Evolutionary conservation across 2,113 vertebrate genomes (phyloP).

Genomic region (Panurus biarmicus): DNA sequence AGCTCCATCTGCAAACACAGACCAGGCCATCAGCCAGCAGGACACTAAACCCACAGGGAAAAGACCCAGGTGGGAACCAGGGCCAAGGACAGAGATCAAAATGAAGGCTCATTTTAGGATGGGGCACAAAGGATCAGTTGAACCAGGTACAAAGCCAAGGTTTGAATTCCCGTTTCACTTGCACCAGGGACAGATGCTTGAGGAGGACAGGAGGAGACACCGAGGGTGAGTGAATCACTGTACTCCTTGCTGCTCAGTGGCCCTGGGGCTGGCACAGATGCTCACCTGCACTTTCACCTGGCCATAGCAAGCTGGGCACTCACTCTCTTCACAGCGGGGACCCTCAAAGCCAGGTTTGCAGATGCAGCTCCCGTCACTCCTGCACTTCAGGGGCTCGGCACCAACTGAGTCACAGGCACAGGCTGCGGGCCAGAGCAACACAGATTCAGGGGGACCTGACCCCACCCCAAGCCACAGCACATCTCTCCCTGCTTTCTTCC

Average conservation of each 20-base stretch:
- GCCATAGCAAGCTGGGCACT: constrained; percentile 84
- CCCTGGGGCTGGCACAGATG: background rate
- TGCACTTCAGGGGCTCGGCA: constrained; percentile 71
- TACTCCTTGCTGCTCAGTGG: background rate
- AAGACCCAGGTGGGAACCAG: background rate
- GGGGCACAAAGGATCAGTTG: background rate
- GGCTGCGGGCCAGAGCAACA: constrained; percentile 46
- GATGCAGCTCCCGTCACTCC: constrained; percentile 74
- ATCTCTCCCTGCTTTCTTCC: background rate
- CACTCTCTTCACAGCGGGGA: constrained; percentile 69
- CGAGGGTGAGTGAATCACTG: accelerated
- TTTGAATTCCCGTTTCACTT: background rate
- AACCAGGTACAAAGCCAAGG: background rate
- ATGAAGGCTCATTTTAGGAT: background rate
- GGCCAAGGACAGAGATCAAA: background rate
- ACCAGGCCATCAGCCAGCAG: background rate
- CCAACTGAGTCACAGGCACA: constrained; percentile 76
- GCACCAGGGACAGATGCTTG: background rate
- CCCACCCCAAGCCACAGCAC: background rate
- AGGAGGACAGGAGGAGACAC: background rate
- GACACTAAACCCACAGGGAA: accelerated
- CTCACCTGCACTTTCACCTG: constrained; percentile 79
- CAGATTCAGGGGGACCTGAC: background rate
- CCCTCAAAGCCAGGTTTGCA: constrained; percentile 84
- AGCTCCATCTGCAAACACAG: constrained; percentile 73